Evolutionary conservation across 2,797 vertebrate species (phyloP).

Genomic region (Oreortyx pictus): DNA sequence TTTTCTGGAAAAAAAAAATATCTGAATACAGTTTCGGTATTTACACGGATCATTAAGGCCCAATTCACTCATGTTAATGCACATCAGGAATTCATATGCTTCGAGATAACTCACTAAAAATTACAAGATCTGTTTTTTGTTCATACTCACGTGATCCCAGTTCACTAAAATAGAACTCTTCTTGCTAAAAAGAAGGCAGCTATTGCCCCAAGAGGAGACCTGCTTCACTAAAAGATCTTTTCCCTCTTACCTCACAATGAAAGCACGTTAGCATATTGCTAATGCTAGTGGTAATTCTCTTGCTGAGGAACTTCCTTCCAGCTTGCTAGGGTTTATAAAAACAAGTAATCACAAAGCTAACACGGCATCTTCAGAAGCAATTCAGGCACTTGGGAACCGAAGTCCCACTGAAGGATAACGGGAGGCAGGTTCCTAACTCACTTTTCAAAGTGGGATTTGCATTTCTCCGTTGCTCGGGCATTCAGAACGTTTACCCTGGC

Average conservation of each 20-base stretch:
- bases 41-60: constrained; percentile 81
- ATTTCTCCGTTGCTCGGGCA: background rate
- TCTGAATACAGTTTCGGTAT: constrained; percentile 66
- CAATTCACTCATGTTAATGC: constrained; percentile 74
- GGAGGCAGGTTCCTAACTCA: background rate
- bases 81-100: constrained; percentile 60
- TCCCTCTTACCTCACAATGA: constrained; percentile 55
- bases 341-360: constrained; percentile 5
- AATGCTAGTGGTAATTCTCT: background rate
- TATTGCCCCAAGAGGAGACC: constrained; percentile 24
- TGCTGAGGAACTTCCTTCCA: background rate
- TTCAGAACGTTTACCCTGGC: background rate
- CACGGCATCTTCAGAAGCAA: constrained; percentile 25
- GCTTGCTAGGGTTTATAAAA: constrained; percentile 29
- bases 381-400: constrained; percentile 64
- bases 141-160: background rate
- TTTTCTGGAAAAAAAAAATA: constrained; percentile 60
- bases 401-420: background rate
- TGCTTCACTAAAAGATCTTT: constrained; percentile 11
- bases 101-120: constrained; percentile 51
- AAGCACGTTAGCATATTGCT: constrained; percentile 22
- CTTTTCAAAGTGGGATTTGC: constrained; percentile 5
- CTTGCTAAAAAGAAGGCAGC: constrained; percentile 16
- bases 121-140: background rate
- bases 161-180: constrained; percentile 35